Conservation (phyloP, 2,888 invertebrate species). For the Boloria selene region DNA sequence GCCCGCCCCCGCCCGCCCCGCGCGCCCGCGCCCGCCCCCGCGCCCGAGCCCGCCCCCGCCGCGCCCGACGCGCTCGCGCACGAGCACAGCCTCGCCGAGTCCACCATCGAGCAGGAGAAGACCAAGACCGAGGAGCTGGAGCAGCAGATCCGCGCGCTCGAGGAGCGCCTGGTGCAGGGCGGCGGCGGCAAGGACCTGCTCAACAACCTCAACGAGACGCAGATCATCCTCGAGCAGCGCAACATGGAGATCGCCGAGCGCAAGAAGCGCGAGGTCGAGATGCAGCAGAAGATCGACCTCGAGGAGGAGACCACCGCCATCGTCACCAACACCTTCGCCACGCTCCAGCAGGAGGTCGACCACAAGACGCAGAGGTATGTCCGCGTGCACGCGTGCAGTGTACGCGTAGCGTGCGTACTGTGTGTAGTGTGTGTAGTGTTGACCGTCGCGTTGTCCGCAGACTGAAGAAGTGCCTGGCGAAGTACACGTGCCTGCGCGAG, state of each 20-base stretch:
- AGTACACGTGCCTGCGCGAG: constrained; percentile 85
- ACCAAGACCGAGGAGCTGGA: constrained; percentile 89
- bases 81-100: constrained; percentile 70
- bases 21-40: background rate
- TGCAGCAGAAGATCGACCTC: constrained; percentile 95
- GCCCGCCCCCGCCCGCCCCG: constrained; percentile 21
- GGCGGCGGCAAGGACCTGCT: constrained; percentile 89
- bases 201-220: constrained; percentile 97
- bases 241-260: constrained; percentile 94
- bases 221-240: constrained; percentile 91
- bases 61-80: constrained; percentile 59
- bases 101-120: constrained; percentile 85
- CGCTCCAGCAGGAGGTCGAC: constrained; percentile 97
- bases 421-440: background rate
- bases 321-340: constrained; percentile 94
- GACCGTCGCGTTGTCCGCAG: constrained; percentile 66
- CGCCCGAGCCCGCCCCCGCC: constrained; percentile 6
- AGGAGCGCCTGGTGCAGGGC: constrained; percentile 96
- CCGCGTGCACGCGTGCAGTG: background rate
- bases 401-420: background rate
- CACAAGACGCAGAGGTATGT: constrained; percentile 90
- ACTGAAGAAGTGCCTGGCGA: constrained; percentile 93
- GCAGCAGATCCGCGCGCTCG: constrained; percentile 90
- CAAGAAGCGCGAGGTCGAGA: constrained; percentile 93
- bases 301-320: constrained; percentile 96